Evolutionary conservation across 1,140 invertebrate genomes (phyloP), one percentile per base, ranked within the genome.

Genomic region (Ostrea denselamellosa): DNA sequence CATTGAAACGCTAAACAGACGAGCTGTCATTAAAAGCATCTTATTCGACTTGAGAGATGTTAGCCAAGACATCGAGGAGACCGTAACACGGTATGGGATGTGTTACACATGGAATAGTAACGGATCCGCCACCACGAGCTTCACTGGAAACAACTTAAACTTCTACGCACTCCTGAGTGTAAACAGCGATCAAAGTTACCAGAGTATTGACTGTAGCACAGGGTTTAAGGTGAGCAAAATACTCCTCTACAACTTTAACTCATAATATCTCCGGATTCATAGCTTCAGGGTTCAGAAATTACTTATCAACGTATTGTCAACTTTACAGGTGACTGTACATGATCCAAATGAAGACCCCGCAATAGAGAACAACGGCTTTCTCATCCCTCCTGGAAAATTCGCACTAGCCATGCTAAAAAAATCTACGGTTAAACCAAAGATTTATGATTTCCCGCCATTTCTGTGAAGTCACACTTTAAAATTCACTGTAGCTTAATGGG

Each of bases 31-130:
- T 8, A 56, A 56, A 12, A 17, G 19, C 2, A 7, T 34, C 3
- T 0, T 56, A 0, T 87, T 87, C 54, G 86, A 87, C 65, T 71
- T 68, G 10, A 9, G 8, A 77, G 12, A 9, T 25, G 8, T 77
- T 28, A 34, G 12, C 10, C 25, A 34, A 14, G 68, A 77, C 14
- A 12, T 77, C 10, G 25, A 28, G 12, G 25, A 77, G 25, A 77
- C 8, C 34, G 25, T 77, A 0, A 12, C 68, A 25, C 10, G 22
- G 9, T 28, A 34, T 34, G 68, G 68, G 7, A 77, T 77, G 68
- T 77, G 68, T 34, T 77, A 77, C 25, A 77, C 68, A 3, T 77
- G 68, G 68, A 77, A 77, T 10, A 34, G 25, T 34, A 34, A 77
- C 28, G 68, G 68, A 34, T 77, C 68, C 22, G 68, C 9, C 25